Conservation (phyloP, 2,797 vertebrate species). For the Pangasius larnaudii region DNA sequence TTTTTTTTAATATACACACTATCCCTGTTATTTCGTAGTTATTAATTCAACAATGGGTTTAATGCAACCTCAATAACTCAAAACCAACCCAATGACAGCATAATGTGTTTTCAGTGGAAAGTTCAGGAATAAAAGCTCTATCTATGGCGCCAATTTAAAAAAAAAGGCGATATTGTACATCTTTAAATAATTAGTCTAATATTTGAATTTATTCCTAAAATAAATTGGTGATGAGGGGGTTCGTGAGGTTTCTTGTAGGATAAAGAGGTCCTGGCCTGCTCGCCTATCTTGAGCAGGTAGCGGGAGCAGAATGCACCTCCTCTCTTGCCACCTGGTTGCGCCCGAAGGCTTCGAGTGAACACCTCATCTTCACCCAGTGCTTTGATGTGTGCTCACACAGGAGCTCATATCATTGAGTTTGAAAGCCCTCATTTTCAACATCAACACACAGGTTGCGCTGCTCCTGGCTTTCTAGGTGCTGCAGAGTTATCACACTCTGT, state of each 20-base stretch:
- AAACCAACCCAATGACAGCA: no score
- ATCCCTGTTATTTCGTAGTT: not conserved
- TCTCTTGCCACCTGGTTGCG: slow-evolving; percentile 31
- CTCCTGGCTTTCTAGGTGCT: slow-evolving; percentile 53
- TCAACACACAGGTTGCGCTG: slow-evolving; percentile 31
- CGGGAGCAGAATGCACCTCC: slow-evolving; percentile 42
- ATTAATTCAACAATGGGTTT: not conserved
- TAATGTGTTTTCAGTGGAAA: not conserved
- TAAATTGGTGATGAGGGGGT: not conserved
- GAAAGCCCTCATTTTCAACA: slow-evolving; percentile 52
- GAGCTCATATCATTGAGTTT: slow-evolving; percentile 47
- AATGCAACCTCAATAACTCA: not conserved
- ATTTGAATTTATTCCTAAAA: not conserved
- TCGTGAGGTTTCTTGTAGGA: not conserved
- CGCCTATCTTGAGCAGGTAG: slow-evolving; percentile 39
- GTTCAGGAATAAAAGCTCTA: not conserved
- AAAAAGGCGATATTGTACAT: not conserved
- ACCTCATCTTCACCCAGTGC: slow-evolving; percentile 50
- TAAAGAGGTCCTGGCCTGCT: not conserved
- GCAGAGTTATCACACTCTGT: slow-evolving; percentile 23
- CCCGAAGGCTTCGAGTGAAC: slow-evolving; percentile 46
- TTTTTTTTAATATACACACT: not conserved
- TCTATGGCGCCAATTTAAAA: not conserved
- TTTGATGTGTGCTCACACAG: slow-evolving; percentile 56
- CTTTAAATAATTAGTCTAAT: not conserved